These are phyloP conservation scores for Stichopus chloronotus DNA, from an alignment of 35 echinoderm and acorn worm species.

Conservation along the genomic window DNA sequence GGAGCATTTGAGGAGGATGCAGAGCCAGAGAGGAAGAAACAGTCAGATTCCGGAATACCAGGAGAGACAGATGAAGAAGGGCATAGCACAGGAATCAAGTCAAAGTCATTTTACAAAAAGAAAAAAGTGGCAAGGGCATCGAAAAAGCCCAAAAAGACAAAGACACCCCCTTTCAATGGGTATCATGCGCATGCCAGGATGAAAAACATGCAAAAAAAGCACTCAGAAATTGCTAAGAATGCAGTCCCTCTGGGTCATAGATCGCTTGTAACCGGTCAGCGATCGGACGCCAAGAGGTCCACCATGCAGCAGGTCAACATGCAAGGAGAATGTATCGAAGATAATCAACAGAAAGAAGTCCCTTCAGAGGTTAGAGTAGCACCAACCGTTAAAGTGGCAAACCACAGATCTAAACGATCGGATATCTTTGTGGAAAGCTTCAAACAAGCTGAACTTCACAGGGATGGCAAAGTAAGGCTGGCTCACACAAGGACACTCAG, in stretches of 20 bases:
- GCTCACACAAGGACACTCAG: not conserved
- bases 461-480: not conserved
- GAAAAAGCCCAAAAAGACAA: not conserved
- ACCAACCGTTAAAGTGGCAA: constrained; percentile 13
- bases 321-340: not conserved
- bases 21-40: not conserved
- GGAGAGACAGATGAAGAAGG: not conserved
- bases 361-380: not conserved
- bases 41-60: not conserved
- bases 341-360: not conserved
- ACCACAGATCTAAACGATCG: constrained; percentile 8
- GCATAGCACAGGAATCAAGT: not conserved
- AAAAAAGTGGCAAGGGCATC: not conserved
- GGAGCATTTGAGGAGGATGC: not conserved
- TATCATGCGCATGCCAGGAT: not conserved
- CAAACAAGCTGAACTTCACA: constrained; percentile 5
- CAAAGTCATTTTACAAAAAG: constrained; percentile 27
- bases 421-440: not conserved
- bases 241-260: constrained; percentile 22
- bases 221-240: not conserved
- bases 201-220: constrained; percentile 5
- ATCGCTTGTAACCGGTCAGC: constrained; percentile 34
- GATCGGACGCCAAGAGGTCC: not conserved
- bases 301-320: not conserved
- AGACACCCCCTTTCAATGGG: not conserved